Evolutionary conservation across 2,888 invertebrate species (phyloP), one percentile per base, ranked within the genome.

Genomic region (Margaritifera margaritifera): DNA sequence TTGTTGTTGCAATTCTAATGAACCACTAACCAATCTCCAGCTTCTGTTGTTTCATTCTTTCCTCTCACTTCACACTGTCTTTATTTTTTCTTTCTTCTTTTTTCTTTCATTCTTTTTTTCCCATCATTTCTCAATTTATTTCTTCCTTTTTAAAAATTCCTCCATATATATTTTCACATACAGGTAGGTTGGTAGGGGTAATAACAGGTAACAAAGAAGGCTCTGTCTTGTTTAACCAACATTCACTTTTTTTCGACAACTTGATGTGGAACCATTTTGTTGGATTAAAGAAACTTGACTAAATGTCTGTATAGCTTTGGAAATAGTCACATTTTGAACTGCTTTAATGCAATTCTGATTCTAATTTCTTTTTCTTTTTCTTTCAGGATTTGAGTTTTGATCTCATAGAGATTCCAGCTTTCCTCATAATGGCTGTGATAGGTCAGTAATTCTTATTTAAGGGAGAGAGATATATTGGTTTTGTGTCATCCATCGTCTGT

Each of bases 361-460:
- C 27, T 25, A 25, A 25, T 25, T 51, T 31, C 6, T 51, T 58
- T 68, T 57, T 56, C 51, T 66, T 62, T 72, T 71, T 69, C 50
- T 82, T 87, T 58, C 82, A 91, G 90, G 88, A 91, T 79, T 87
- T 91, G 65, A 84, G 86, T 50, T 92, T 91, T 84, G 89, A 89
- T 62, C 83, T 91, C 69, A 89, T 89, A 84, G 92, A 92, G 81
- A 86, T 99, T 80, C 96, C 97, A 0, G 93, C 98, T 66, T 99
- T 97, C 89, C 92, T 97, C 88, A 71, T 95, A 15, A 95, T 99
- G 91, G 99, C 98, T 31, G 92, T 93, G 0, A 91, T 96, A 56
- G 97, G 89, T 89, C 79, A 83, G 84, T 77, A 20, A 24, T 52
- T 3, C 24, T 42, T 42, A 42, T 42, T 42, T 15, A 11, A 15